These are phyloP conservation scores for Bubo blakistoni DNA, from an alignment of 2,113 vertebrate genomes.

Conservation along the genomic window DNA sequence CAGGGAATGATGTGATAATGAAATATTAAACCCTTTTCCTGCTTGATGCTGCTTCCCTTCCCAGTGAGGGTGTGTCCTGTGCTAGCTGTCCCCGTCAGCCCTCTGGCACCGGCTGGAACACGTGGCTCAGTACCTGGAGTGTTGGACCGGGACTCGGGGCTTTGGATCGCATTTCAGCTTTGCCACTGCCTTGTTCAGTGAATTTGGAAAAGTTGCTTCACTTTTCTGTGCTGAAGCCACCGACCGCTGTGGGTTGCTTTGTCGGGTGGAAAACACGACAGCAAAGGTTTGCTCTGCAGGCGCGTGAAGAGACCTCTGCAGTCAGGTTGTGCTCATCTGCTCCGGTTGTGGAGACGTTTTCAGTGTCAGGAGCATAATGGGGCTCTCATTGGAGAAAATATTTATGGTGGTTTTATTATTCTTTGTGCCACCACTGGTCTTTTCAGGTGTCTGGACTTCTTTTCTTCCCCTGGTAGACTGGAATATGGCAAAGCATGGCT, in stretches of 20 bases:
- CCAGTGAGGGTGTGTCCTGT: fast-evolving
- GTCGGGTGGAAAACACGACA: not conserved
- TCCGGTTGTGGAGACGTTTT: not conserved
- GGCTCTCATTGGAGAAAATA: not conserved
- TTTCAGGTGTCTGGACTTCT: not conserved
- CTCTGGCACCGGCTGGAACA: not conserved
- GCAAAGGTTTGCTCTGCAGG: not conserved
- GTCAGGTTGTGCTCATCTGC: not conserved
- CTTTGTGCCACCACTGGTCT: fast-evolving
- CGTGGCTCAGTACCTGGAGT: not conserved
- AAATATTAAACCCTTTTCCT: not conserved
- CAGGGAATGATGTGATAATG: not conserved
- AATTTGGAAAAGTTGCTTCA: not conserved
- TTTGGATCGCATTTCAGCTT: not conserved
- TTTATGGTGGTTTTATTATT: not conserved
- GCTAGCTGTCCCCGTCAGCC: not conserved
- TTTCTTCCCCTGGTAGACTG: not conserved
- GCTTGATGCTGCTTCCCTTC: not conserved
- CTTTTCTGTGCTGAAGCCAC: not conserved
- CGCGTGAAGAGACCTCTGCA: fast-evolving
- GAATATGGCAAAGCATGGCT: not conserved
- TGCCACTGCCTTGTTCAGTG: not conserved
- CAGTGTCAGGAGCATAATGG: fast-evolving
- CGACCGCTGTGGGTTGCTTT: fast-evolving
- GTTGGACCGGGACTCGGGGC: fast-evolving